phyloP scores from a whole-genome alignment of 2,113 vertebrate species.

The Scomber scombrus region DNA sequence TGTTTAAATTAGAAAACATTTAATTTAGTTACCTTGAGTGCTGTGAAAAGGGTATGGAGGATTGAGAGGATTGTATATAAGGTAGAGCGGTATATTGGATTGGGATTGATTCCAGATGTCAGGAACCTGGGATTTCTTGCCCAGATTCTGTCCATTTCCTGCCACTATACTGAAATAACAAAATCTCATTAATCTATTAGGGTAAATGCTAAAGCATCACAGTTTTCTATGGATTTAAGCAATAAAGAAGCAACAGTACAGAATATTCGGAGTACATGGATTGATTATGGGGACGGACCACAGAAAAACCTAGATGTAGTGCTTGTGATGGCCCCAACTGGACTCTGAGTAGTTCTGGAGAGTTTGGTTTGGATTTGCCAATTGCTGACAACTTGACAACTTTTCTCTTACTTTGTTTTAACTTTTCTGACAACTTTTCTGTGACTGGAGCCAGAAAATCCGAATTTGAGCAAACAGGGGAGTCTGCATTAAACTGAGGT shows the following conservation, averaged over 20 bases:
- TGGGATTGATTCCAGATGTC: slow-evolving; percentile 32
- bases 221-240: slow-evolving; percentile 31
- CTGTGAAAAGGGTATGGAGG: slow-evolving; percentile 18
- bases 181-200: slow-evolving; percentile 18
- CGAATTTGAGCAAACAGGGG: no score
- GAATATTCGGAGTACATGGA: not conserved
- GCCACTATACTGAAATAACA: not conserved
- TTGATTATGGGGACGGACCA: slow-evolving; percentile 5
- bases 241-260: not conserved
- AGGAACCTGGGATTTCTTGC: slow-evolving; percentile 26
- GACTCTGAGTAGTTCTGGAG: slow-evolving; percentile 10
- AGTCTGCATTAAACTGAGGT: slow-evolving; percentile 4
- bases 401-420: not conserved
- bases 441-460: not conserved
- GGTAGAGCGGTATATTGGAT: slow-evolving; percentile 2
- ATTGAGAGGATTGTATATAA: slow-evolving; percentile 12
- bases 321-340: not conserved
- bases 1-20: slow-evolving; percentile 46
- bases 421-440: not conserved
- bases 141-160: slow-evolving; percentile 32
- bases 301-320: no score
- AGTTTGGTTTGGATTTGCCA: not conserved
- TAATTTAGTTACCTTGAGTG: slow-evolving; percentile 36
- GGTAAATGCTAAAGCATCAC: slow-evolving; percentile 24
- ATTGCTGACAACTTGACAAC: slow-evolving; percentile 27